Evolutionary conservation across 2,113 vertebrate genomes (phyloP), one percentile per base, ranked within the genome.

Genomic region (Entomyzon cyanotis): DNA sequence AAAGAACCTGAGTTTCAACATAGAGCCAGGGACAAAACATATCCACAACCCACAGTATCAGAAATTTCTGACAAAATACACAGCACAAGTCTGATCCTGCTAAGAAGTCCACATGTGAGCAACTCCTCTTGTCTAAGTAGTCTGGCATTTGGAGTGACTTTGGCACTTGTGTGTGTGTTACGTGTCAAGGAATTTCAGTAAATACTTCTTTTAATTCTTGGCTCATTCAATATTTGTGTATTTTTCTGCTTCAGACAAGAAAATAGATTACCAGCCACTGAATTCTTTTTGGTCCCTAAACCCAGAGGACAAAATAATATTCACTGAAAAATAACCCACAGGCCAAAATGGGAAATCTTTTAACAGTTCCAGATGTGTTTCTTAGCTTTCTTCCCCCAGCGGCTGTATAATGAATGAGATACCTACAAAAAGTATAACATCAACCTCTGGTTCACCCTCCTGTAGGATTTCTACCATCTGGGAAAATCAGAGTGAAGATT

Each of bases 361-460:
- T 74, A 95, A 76, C 17, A 85, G 41, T 80, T 96, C 84, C 96
- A 96, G 92, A 93, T 95, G 91, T 93, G 81, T 73, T 90, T 73
- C 71, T 82, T 63, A 56, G 75, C 44, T 75, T 71, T 56, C 82
- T 88, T 92, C 88, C 47, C 89, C 96, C 58, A 53, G 55, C 58
- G 75, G 71, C 14, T 71, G 44, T 35, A 81, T 86, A 95, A 95
- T 71, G 79, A 96, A 93, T 76, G 77, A 90, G 77, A 93, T 86
- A 90, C 60, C 76, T 78, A 88, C 75, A 89, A 33, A 81, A 94
- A 92, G n/a, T 68, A 8, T 37, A 94, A 56, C 37, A 62, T 86
- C 87, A 95, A 95, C 79, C 95, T 90, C 90, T 75, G 37, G n/a
- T 94, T 96, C 83, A 95, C 92, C 94, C 84, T 90, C 90, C 88